Evolutionary conservation across 2,888 invertebrate species (phyloP).

Genomic region (Amblyjoppa proteus): DNA sequence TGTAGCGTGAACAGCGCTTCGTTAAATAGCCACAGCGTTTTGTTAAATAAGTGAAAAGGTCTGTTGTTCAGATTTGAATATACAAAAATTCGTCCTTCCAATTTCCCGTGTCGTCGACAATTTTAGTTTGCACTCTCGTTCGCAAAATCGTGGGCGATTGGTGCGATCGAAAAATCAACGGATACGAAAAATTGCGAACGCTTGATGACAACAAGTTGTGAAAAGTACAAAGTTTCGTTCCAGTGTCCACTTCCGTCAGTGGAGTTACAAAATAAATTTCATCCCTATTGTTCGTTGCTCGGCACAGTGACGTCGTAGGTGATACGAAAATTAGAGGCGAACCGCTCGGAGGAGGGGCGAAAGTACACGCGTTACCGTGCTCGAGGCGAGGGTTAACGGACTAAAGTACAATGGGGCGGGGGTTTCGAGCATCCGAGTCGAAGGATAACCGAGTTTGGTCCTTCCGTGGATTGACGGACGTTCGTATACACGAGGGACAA

Average conservation of each 20-base stretch:
- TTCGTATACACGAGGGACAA: conserved; percentile 64
- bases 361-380: conserved; percentile 7
- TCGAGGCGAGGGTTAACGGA: conserved; percentile 13
- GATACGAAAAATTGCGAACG: too few species aligned
- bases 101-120: too few species aligned
- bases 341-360: not conserved
- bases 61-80: too few species aligned
- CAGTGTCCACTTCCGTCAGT: not conserved
- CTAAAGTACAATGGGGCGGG: conserved; percentile 17
- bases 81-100: too few species aligned
- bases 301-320: not conserved
- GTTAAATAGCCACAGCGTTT: too few species aligned
- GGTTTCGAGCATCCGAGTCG: conserved; percentile 26
- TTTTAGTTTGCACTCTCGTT: too few species aligned
- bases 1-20: too few species aligned
- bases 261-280: not conserved
- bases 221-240: too few species aligned
- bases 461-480: conserved; percentile 67
- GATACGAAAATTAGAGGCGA: conserved; percentile 11
- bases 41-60: too few species aligned
- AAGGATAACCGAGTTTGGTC: conserved; percentile 73
- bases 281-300: not conserved
- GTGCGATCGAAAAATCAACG: too few species aligned
- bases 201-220: too few species aligned
- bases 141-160: too few species aligned